Conservation (phyloP, 2,797 vertebrate species). For the Neosilurus hyrtlii region DNA sequence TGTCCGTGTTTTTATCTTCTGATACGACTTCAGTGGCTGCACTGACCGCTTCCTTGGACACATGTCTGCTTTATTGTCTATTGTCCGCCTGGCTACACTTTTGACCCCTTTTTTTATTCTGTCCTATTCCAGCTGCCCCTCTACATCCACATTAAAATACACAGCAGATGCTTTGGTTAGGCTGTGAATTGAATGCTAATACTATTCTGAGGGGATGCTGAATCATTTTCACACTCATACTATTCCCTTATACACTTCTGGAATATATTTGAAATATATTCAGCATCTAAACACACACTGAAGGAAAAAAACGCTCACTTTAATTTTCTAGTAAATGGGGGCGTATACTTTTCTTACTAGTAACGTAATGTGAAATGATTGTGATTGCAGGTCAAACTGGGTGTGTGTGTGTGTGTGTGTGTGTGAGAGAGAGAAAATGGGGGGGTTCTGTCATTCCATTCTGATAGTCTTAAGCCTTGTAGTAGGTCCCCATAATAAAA, state of each 20-base stretch:
- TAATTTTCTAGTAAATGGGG: background rate
- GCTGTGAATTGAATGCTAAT: slow-evolving; percentile 71
- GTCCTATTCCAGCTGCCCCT: slow-evolving; percentile 74
- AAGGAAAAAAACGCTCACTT: slow-evolving; percentile 29
- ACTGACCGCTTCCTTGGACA: slow-evolving; percentile 20
- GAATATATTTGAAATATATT: slow-evolving; percentile 24
- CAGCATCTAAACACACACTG: slow-evolving; percentile 17
- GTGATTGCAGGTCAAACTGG: slow-evolving; percentile 31
- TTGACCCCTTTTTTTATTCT: slow-evolving; percentile 72
- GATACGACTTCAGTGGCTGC: background rate
- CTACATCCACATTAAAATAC: slow-evolving; percentile 68
- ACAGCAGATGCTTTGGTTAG: slow-evolving; percentile 72
- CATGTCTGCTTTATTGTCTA: slow-evolving; percentile 74
- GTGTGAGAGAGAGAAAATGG: slow-evolving; percentile 34
- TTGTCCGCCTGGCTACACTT: slow-evolving; percentile 75
- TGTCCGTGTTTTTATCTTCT: background rate
- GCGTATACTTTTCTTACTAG: slow-evolving; percentile 29
- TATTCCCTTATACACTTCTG: slow-evolving; percentile 35
- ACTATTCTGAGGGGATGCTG: slow-evolving; percentile 63
- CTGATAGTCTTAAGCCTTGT: background rate
- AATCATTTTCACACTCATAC: slow-evolving; percentile 61
- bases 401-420: slow-evolving; percentile 26
- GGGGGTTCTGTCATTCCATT: background rate
- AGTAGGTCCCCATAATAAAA: background rate
- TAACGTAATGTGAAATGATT: slow-evolving; percentile 25